A percentile compares a stretch with the other conserved stretches of the same genome.
phyloP scores from a whole-genome alignment of 2,113 vertebrate species.

The Himantopus leucocephalus region DNA sequence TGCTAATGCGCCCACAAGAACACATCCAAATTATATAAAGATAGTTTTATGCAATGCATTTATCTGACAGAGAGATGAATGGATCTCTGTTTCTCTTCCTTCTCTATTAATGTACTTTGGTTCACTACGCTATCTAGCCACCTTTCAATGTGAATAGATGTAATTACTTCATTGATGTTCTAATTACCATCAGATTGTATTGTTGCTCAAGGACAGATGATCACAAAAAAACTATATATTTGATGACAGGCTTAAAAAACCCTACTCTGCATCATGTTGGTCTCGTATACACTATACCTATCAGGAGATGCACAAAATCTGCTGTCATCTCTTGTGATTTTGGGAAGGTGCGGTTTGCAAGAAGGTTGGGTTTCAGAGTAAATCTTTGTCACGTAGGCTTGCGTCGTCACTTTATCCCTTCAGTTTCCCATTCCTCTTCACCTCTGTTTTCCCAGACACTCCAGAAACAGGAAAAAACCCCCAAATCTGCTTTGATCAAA shows the following conservation, averaged over 20 bases:
- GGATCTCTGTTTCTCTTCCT: background rate
- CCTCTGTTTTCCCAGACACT: background rate
- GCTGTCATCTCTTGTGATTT: background rate
- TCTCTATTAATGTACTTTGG: background rate
- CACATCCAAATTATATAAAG: background rate
- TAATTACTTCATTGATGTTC: slow-evolving; percentile 32
- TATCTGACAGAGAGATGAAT: background rate
- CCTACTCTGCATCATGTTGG: background rate
- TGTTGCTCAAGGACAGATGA: slow-evolving; percentile 10
- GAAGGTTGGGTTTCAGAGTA: background rate
- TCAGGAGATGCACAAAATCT: background rate
- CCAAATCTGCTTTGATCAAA: background rate
- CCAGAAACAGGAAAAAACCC: fast-evolving
- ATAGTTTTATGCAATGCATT: background rate
- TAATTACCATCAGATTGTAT: background rate
- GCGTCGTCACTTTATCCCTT: background rate
- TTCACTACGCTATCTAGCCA: background rate
- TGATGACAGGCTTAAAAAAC: background rate
- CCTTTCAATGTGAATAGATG: background rate
- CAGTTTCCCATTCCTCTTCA: background rate
- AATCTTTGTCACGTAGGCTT: background rate
- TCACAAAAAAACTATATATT: background rate
- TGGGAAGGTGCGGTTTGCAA: background rate
- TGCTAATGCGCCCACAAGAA: background rate
- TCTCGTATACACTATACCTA: background rate